phyloP scores from a whole-genome alignment of 92 coral and sea anemone genomes.

The Plumapathes pennacea region DNA sequence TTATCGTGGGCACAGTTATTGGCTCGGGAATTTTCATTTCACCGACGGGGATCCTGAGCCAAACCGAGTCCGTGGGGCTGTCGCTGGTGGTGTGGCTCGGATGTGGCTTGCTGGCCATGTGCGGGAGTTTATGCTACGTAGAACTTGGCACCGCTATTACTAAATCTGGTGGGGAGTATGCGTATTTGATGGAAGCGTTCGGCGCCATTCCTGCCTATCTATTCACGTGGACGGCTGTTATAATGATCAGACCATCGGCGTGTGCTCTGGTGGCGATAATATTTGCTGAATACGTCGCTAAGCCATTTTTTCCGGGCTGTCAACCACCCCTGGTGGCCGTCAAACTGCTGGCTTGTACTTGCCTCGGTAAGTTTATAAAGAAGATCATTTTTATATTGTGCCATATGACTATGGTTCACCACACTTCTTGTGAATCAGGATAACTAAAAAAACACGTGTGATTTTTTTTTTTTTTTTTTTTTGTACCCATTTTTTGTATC shows the following conservation, averaged over 20 bases:
- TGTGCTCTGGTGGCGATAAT: slow-evolving; percentile 70
- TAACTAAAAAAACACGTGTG: too few relatives aligned
- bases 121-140: slow-evolving; percentile 70
- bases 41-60: slow-evolving; percentile 65
- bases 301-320: slow-evolving; percentile 75
- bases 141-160: slow-evolving; percentile 70
- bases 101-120: slow-evolving; percentile 69
- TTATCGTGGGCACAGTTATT: slow-evolving; percentile 79
- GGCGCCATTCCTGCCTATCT: slow-evolving; percentile 69
- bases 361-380: slow-evolving; percentile 63
- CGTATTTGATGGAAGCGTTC: slow-evolving; percentile 65
- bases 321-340: slow-evolving; percentile 46
- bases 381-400: too few relatives aligned
- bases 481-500: too few relatives aligned
- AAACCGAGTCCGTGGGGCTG: slow-evolving; percentile 58
- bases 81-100: slow-evolving; percentile 74
- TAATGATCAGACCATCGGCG: slow-evolving; percentile 69
- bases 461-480: too few relatives aligned
- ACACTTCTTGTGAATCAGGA: too few relatives aligned
- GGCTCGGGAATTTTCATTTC: slow-evolving; percentile 85
- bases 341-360: slow-evolving; percentile 64
- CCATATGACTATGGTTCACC: too few relatives aligned
- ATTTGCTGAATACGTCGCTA: slow-evolving; percentile 72
- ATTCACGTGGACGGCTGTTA: slow-evolving; percentile 75
- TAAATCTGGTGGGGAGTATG: slow-evolving; percentile 82